Evolutionary conservation across 2,113 vertebrate genomes (phyloP).

Genomic region (Psittacula cyanocephala): DNA sequence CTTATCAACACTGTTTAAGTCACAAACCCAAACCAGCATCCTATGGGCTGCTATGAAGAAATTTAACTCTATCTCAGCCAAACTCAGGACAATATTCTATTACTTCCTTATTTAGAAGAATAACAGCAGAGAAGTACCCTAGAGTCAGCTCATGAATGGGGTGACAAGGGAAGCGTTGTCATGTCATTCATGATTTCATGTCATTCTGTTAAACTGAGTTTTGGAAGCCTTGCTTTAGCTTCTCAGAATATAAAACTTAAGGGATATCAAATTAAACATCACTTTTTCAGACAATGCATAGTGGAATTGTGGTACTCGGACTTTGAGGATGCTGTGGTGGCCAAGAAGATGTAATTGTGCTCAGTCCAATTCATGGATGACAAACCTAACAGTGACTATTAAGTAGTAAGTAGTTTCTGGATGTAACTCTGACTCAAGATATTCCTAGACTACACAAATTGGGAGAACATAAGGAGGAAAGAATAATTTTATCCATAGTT

Average conservation of each 20-base stretch:
- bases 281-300: neutral
- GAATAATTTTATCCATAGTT: neutral
- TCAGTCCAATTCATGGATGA: neutral
- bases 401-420: neutral
- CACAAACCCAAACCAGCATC: neutral
- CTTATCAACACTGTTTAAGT: neutral
- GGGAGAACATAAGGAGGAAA: neutral
- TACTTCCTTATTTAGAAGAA: neutral
- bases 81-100: neutral
- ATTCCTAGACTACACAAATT: neutral
- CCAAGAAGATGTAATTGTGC: neutral
- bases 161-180: neutral
- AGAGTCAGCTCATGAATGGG: fast-evolving
- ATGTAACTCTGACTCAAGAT: neutral
- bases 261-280: neutral
- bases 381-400: neutral
- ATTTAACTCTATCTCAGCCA: neutral
- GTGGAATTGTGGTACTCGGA: neutral
- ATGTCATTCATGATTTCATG: neutral
- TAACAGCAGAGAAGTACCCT: neutral
- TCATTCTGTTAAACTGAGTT: neutral
- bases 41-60: neutral
- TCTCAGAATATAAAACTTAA: neutral
- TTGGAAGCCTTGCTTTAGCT: neutral
- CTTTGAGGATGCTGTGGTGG: neutral